Base-by-base conservation (phyloP, 2,797 vertebrate genomes). In the Falco biarmicus region DNA sequence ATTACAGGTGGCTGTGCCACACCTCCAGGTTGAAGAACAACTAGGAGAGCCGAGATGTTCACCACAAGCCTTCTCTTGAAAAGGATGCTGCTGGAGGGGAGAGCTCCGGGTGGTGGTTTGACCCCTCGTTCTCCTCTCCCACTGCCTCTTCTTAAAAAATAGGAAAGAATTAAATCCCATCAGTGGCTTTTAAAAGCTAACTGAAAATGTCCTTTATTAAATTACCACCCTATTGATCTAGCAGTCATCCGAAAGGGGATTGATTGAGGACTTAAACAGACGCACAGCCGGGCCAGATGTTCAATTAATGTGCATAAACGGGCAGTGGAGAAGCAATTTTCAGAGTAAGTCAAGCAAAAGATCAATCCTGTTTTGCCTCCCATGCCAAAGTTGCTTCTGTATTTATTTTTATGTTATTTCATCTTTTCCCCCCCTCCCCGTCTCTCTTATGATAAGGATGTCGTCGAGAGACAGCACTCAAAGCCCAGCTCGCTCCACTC, bases 241-340 rank as follows among this genome's bases (percentile, higher is more conserved):
- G 11, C 86, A 91, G 87, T 73, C 76, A 73, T 92, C 87, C 48
- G 13, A 85, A 90, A 83, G 90, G 60, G 74, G 94, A 94, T 96
- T 96, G 96, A 97, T 92, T 94, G 96, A 91, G 94, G 95, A 81
- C 94, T 97, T 97, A 97, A 97, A 94, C 96, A 97, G 94, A 91
- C 25, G 2, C 0, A 4, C 61, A 75, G 90, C 93, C 17, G 21
- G 95, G 97, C 95, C 97, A 96, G 93, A 76, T 84, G 28, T 78
- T 94, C 96, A 95, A 96, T 97, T 97, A 97, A 96, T 92, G 94
- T 86, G 90, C 96, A 92, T 90, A 97, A 97, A 95, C 3, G 84
- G 96, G 84, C 96, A 96, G 92, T 48, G 79, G 77, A 97, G 94
- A 97, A 94, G 95, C 96, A 97, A 97, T 97, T 97, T 97, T 89